Conservation (phyloP, 2,888 invertebrate species). For the Apamea monoglypha region DNA sequence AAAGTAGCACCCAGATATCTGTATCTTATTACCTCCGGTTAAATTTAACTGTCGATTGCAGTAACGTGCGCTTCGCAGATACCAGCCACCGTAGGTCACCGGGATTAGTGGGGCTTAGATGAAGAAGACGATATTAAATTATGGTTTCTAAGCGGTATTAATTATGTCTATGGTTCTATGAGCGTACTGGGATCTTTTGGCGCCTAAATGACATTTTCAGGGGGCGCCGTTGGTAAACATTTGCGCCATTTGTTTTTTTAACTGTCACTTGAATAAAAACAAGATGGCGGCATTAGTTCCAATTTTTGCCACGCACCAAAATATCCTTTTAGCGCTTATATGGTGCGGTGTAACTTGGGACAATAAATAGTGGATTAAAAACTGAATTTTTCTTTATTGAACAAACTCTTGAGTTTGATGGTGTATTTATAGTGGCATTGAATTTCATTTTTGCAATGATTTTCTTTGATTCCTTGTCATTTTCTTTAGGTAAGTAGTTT, state of each 20-base stretch:
- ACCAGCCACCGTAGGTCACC: constrained; percentile 44
- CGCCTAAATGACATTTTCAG: neutral
- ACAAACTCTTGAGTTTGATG: neutral
- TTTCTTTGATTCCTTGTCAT: neutral
- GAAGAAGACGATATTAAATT: constrained; percentile 21
- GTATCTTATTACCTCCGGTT: constrained; percentile 75
- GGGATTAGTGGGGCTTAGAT: constrained; percentile 37
- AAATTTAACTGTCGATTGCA: constrained; percentile 74
- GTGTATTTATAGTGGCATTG: neutral
- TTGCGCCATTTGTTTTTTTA: no score
- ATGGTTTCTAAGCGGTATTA: constrained; percentile 4
- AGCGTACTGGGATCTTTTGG: neutral
- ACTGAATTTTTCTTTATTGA: neutral
- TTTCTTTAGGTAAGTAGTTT: neutral
- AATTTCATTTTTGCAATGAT: neutral
- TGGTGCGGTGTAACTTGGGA: neutral
- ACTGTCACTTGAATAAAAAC: neutral
- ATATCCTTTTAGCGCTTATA: neutral
- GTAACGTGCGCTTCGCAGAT: constrained; percentile 68
- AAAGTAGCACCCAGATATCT: constrained; percentile 78
- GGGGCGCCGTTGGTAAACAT: no score
- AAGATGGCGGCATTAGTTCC: neutral
- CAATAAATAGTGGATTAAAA: neutral
- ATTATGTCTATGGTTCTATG: constrained; percentile 21
- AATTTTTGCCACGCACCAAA: neutral